Base-by-base conservation (phyloP, 2,113 vertebrate species). In the Strigops habroptila region DNA sequence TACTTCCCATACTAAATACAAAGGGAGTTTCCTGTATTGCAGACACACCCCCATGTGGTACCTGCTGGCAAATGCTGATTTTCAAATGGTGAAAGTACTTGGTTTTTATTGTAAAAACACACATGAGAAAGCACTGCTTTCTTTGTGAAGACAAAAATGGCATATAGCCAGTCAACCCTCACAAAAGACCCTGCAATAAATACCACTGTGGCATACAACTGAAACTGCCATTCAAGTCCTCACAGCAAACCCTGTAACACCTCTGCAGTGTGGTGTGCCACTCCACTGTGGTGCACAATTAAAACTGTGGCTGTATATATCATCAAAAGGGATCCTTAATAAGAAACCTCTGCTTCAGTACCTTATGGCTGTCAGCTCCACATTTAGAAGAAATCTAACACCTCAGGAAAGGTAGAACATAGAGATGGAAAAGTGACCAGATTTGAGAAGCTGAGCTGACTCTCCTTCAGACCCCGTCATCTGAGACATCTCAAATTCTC, bases 41-140 rank as follows among this genome's bases (percentile, higher is more conserved):
- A 94, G 96, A 97, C 63, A 95, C 92, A n/a, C 93, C 69, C 59
- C 88, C 96, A 89, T 77, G 95, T 93, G 95, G 96, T 79, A 95
- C 69, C 83, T 93, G 74, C 74, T 82, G 64, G 95, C 74, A 97
- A 97, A 96, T 95, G 96, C 95, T 51, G 69, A 69, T 92, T 84
- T 87, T 77, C 49, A 84, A 80, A 57, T 24, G 37, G 65, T 76
- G 7, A 86, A 91, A 59, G 17, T 43, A 65, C 14, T 53, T 79
- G 10, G 0, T 4, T 82, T 88, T 81, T 78, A 48, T 62, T 88
- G 83, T 88, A 71, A 93, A 93, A 93, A 75, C 16, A 83, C 39
- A 35, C 15, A 31, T 4, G 18, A 93, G 51, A 86, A 88, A 96
- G 41, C 30, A 68, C 22, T 69, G 30, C 19, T 86, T 91, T 59